These are phyloP conservation scores for Anastatus disparis DNA, from an alignment of 1,140 invertebrate species.

Conservation along the genomic window DNA sequence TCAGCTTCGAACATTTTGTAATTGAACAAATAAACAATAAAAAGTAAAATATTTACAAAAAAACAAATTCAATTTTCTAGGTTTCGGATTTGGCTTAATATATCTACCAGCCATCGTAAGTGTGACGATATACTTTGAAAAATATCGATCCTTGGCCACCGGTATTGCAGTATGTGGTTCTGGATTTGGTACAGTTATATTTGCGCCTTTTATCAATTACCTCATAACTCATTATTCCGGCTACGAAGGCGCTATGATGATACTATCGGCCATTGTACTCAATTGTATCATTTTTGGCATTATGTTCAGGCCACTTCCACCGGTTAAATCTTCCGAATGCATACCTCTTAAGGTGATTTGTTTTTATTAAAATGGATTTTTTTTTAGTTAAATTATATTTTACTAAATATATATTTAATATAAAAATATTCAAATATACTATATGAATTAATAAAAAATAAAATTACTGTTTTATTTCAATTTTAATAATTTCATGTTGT, in stretches of 20 bases:
- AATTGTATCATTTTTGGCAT: constrained; percentile 86
- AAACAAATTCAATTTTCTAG: constrained; percentile 63
- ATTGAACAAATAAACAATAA: too few relatives aligned
- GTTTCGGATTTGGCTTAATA: constrained; percentile 92
- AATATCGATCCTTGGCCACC: constrained; percentile 89
- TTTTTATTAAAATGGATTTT: neutral
- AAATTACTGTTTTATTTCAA: too few relatives aligned
- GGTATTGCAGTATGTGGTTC: constrained; percentile 95
- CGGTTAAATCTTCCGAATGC: constrained; percentile 47
- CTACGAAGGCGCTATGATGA: constrained; percentile 81
- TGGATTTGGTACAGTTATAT: constrained; percentile 86
- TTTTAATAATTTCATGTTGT: too few relatives aligned
- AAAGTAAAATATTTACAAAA: too few relatives aligned
- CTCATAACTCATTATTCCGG: constrained; percentile 73
- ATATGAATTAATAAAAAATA: too few relatives aligned
- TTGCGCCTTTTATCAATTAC: constrained; percentile 80
- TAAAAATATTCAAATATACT: neutral
- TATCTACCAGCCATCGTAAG: constrained; percentile 95
- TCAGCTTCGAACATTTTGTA: too few relatives aligned
- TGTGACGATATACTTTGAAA: constrained; percentile 94
- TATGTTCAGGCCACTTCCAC: constrained; percentile 79
- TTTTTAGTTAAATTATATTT: constrained; percentile 7
- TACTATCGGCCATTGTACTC: constrained; percentile 83
- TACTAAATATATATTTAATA: neutral
- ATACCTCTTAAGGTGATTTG: constrained; percentile 45